Percentiles rank a stretch among this genome's conserved stretches.
Conservation (phyloP, 2,797 vertebrate genomes). For the Thalassophryne amazonica region DNA sequence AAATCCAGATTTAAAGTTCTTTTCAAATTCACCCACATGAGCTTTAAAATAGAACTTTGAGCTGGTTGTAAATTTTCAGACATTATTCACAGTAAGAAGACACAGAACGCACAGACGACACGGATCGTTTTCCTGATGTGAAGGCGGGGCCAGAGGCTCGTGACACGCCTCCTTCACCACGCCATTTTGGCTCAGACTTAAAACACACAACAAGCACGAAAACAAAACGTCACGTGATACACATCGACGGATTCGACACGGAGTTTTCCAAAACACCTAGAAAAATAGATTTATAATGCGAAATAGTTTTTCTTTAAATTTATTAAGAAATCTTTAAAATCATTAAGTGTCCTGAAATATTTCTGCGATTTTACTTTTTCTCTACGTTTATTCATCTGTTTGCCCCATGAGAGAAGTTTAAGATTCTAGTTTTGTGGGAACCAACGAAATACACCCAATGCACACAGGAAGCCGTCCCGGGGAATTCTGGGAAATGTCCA, state of each 20-base stretch:
- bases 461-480: conserved; percentile 92
- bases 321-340: conserved; percentile 85
- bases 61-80: neutral
- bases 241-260: conserved; percentile 79
- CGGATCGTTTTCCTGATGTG: conserved; percentile 72
- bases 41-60: too few species aligned
- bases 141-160: conserved; percentile 39
- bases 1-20: neutral
- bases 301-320: conserved; percentile 83
- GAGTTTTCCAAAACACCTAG: conserved; percentile 84
- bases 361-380: conserved; percentile 48
- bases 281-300: conserved; percentile 88
- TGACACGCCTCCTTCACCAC: conserved; percentile 45
- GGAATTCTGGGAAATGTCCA: conserved; percentile 96
- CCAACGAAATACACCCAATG: conserved; percentile 99
- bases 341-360: conserved; percentile 76
- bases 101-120: conserved; percentile 73
- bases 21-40: neutral
- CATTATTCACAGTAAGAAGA: conserved; percentile 60
- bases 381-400: conserved; percentile 43
- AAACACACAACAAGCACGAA: conserved; percentile 32
- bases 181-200: conserved; percentile 61
- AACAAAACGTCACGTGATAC: conserved; percentile 62
- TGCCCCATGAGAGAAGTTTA: conserved; percentile 72
- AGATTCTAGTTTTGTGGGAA: conserved; percentile 87